Evolutionary conservation across 2,888 invertebrate genomes (phyloP).

Genomic region (Habrosyne pyritoides): DNA sequence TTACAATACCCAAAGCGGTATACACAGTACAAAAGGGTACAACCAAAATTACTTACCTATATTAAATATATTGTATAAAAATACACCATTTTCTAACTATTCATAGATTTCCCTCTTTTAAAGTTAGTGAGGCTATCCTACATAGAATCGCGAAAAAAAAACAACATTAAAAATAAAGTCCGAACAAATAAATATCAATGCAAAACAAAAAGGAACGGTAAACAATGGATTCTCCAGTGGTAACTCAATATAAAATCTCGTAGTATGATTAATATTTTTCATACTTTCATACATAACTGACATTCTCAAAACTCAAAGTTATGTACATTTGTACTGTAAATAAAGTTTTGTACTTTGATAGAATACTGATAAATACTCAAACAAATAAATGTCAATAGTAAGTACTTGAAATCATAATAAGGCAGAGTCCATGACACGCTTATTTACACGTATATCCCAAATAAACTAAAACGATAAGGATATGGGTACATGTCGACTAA

Average conservation of each 20-base stretch:
- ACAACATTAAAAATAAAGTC: slow-evolving; percentile 4
- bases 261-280: slow-evolving; percentile 12
- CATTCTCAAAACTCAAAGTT: slow-evolving; percentile 26
- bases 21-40: slow-evolving; percentile 36
- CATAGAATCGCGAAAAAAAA: slow-evolving; percentile 1
- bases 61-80: slow-evolving; percentile 44
- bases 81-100: slow-evolving; percentile 34
- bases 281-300: slow-evolving; percentile 18
- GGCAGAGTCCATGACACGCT: not conserved
- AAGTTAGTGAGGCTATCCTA: slow-evolving; percentile 6
- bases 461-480: not conserved
- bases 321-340: slow-evolving; percentile 42
- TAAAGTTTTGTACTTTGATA: slow-evolving; percentile 34
- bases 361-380: slow-evolving; percentile 41
- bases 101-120: slow-evolving; percentile 11
- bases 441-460: not conserved
- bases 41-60: slow-evolving; percentile 50
- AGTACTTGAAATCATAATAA: slow-evolving; percentile 3
- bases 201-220: not conserved
- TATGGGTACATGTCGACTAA: not conserved
- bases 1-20: no score
- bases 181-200: not conserved
- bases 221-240: slow-evolving; percentile 1
- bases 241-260: slow-evolving; percentile 3
- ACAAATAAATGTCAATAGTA: slow-evolving; percentile 13